A percentile compares a stretch with the other conserved stretches of the same genome.
Conservation (phyloP, 1,140 invertebrate species). For the Platyscapa corneri region DNA sequence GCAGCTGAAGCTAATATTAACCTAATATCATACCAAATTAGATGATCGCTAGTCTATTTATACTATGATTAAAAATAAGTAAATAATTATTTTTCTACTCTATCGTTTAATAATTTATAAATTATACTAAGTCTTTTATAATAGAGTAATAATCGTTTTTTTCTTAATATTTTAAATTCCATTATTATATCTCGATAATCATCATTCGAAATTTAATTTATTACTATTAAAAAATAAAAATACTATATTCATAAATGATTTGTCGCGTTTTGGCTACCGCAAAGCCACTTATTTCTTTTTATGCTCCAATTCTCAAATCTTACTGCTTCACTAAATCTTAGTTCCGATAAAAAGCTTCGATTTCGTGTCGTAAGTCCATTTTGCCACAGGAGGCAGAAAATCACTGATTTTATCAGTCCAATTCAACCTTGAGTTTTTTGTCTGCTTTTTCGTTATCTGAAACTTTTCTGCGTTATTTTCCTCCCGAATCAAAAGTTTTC, state of each 20-base stretch:
- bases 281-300: background rate
- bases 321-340: slow-evolving; percentile 16
- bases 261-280: slow-evolving; percentile 8
- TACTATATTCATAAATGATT: background rate
- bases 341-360: slow-evolving; percentile 19
- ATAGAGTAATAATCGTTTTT: background rate
- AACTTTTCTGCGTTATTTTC: background rate
- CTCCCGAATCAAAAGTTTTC: background rate
- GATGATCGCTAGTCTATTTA: background rate
- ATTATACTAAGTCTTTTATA: background rate
- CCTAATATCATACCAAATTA: background rate
- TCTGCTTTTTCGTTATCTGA: background rate
- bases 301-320: background rate
- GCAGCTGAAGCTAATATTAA: background rate
- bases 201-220: slow-evolving; percentile 4
- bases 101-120: background rate
- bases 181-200: background rate
- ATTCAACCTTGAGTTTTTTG: slow-evolving; percentile 25
- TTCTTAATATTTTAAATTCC: slow-evolving; percentile 10
- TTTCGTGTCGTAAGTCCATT: slow-evolving; percentile 1
- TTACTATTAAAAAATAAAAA: slow-evolving; percentile 15
- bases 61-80: background rate
- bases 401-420: slow-evolving; percentile 33
- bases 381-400: slow-evolving; percentile 28
- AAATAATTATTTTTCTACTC: background rate